These are phyloP conservation scores for Distichodus sexfasciatus DNA, from an alignment of 2,797 vertebrate genomes.

Conservation along the genomic window DNA sequence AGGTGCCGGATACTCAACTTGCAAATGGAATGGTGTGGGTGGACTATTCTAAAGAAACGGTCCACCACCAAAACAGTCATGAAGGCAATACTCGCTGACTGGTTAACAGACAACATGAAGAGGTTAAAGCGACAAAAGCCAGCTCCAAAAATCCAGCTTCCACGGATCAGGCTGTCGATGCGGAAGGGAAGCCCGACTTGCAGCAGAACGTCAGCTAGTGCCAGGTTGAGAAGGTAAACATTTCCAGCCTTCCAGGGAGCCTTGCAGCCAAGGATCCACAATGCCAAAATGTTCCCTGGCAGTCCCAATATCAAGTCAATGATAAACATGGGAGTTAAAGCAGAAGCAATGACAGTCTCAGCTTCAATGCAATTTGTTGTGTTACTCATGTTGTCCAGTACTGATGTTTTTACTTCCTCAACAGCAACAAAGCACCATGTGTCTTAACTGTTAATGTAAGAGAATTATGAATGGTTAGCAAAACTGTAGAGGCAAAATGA, in stretches of 20 bases:
- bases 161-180: slow-evolving; percentile 56
- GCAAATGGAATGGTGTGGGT: slow-evolving; percentile 65
- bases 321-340: slow-evolving; percentile 63
- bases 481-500: neutral
- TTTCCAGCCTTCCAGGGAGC: slow-evolving; percentile 65
- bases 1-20: slow-evolving; percentile 35
- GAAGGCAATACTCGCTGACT: slow-evolving; percentile 70
- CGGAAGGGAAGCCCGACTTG: slow-evolving; percentile 70
- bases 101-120: slow-evolving; percentile 71
- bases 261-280: slow-evolving; percentile 73
- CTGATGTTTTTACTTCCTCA: neutral
- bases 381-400: slow-evolving; percentile 38
- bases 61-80: slow-evolving; percentile 68
- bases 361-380: slow-evolving; percentile 29
- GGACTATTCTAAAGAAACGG: slow-evolving; percentile 75
- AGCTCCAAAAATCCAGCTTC: slow-evolving; percentile 56
- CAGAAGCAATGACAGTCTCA: neutral
- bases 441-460: neutral
- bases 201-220: slow-evolving; percentile 72
- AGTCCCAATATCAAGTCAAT: slow-evolving; percentile 70
- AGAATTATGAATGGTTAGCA: neutral
- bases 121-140: slow-evolving; percentile 63
- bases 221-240: slow-evolving; percentile 69
- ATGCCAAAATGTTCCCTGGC: slow-evolving; percentile 59
- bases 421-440: neutral